Evolutionary conservation across 1,140 invertebrate genomes (phyloP).

Genomic region (Drosophila setifemur): DNA sequence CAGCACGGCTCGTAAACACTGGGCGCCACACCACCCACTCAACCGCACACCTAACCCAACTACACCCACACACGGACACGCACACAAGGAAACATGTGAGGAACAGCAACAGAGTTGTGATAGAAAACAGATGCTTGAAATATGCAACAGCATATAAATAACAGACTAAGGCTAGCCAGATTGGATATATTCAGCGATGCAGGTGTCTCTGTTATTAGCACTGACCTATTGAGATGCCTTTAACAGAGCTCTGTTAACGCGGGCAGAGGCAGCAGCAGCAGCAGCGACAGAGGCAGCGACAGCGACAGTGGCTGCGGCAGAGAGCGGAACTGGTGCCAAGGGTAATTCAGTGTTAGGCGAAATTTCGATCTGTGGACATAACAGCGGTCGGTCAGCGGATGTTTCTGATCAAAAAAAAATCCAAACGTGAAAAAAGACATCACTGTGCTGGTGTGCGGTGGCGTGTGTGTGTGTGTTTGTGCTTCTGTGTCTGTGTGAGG

Average conservation of each 20-base stretch:
- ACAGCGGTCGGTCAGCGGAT: slow-evolving; percentile 34
- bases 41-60: slow-evolving; percentile 11
- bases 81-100: slow-evolving; percentile 29
- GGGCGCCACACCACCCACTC: background rate
- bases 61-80: slow-evolving; percentile 8
- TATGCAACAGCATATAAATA: slow-evolving; percentile 78
- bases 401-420: slow-evolving; percentile 24
- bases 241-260: slow-evolving; percentile 48
- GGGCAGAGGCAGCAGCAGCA: background rate
- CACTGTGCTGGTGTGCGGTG: slow-evolving; percentile 13
- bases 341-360: slow-evolving; percentile 63
- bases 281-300: background rate
- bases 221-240: slow-evolving; percentile 56
- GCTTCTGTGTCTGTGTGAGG: slow-evolving; percentile 22
- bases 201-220: slow-evolving; percentile 58
- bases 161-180: slow-evolving; percentile 72
- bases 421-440: slow-evolving; percentile 49
- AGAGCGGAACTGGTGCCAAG: slow-evolving; percentile 5
- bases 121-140: slow-evolving; percentile 56
- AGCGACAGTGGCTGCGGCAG: background rate
- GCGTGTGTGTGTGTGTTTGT: slow-evolving; percentile 17
- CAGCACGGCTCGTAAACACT: slow-evolving; percentile 26
- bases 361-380: slow-evolving; percentile 59
- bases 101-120: slow-evolving; percentile 62
- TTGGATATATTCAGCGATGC: slow-evolving; percentile 42